Conservation (phyloP, 2,113 vertebrate species). For the Chaetorhynchus papuensis region DNA sequence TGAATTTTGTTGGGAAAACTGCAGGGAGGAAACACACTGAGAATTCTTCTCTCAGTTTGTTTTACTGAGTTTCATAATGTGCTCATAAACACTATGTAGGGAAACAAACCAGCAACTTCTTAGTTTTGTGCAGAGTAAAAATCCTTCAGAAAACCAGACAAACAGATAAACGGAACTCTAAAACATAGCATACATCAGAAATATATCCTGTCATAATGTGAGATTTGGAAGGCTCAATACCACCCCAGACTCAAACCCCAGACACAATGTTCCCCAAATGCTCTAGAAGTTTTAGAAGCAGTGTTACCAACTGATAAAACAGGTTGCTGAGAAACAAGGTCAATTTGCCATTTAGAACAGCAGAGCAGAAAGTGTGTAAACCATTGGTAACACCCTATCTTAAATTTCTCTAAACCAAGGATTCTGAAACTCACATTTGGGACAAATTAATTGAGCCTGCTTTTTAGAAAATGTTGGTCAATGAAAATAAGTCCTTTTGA, state of each 20-base stretch:
- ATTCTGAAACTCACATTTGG: not conserved
- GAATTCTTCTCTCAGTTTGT: not conserved
- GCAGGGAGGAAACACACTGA: not conserved
- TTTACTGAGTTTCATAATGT: not conserved
- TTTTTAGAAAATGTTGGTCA: not conserved
- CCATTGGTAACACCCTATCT: not conserved
- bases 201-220: not conserved
- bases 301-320: not conserved
- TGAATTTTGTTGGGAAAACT: conserved; percentile 9
- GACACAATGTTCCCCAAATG: not conserved
- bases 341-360: not conserved
- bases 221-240: not conserved
- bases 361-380: not conserved
- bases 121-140: not conserved
- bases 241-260: not conserved
- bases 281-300: not conserved
- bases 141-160: not conserved
- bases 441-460: not conserved
- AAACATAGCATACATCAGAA: not conserved
- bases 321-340: not conserved
- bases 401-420: not conserved
- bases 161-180: not conserved
- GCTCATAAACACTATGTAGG: not conserved
- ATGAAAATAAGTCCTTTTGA: not conserved
- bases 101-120: not conserved